Percentiles rank a stretch among this genome's conserved stretches.
phyloP scores from a whole-genome alignment of 2,888 invertebrate species.

The Ephialtes manifestator region DNA sequence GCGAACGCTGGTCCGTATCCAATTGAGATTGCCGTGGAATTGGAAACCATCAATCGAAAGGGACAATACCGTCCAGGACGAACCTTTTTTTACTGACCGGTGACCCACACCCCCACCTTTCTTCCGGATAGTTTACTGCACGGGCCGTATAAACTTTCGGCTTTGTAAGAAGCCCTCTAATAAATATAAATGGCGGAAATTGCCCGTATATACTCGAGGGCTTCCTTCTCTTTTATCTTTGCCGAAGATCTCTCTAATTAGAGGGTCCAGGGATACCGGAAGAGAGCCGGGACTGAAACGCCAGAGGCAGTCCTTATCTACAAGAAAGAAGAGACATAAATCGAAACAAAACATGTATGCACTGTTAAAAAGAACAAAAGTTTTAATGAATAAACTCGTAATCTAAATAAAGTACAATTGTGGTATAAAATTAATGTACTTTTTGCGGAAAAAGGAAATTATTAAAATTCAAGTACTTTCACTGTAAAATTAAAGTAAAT shows the following conservation, averaged over 20 bases:
- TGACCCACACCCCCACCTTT: neutral
- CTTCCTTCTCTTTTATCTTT: neutral
- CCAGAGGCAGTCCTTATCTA: neutral
- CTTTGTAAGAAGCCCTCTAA: conserved; percentile 6
- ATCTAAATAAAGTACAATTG: too few species aligned
- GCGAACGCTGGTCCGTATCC: conserved; percentile 56
- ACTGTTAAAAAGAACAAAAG: too few species aligned
- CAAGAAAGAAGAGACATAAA: neutral
- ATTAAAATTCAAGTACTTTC: too few species aligned
- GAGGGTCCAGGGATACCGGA: conserved; percentile 2
- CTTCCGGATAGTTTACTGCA: conserved; percentile 15
- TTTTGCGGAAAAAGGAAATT: too few species aligned
- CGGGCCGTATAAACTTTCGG: neutral
- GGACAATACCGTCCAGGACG: conserved; percentile 45
- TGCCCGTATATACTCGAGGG: neutral
- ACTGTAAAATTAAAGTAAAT: too few species aligned
- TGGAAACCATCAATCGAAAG: conserved; percentile 65
- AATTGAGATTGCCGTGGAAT: conserved; percentile 64
- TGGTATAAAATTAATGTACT: too few species aligned
- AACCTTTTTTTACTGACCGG: conserved; percentile 8
- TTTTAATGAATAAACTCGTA: too few species aligned
- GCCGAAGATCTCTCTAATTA: conserved; percentile 23
- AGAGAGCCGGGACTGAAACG: neutral
- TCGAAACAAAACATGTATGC: neutral
- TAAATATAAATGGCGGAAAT: conserved; percentile 17